phyloP scores from a whole-genome alignment of 2,888 invertebrate species.

The Slavum lentiscoides region DNA sequence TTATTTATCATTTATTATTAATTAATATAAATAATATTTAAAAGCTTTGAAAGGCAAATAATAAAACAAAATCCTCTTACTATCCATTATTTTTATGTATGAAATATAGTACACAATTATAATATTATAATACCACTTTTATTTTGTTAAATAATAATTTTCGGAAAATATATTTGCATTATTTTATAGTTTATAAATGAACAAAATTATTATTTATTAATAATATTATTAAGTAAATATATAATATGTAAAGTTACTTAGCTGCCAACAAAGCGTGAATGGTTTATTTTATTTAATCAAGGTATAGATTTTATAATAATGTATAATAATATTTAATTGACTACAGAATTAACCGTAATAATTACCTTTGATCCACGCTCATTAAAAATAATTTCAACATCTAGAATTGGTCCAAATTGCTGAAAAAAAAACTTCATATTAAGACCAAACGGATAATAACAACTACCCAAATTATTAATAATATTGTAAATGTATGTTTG shows the following conservation, averaged over 20 bases:
- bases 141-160: neutral
- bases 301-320: constrained; percentile 30
- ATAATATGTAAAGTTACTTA: constrained; percentile 46
- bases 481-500: neutral
- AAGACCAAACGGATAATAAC: neutral
- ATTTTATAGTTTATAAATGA: neutral
- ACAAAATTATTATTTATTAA: neutral
- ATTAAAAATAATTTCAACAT: constrained; percentile 99
- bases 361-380: constrained; percentile 99
- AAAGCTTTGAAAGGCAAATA: neutral
- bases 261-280: constrained; percentile 50
- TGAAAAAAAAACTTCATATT: constrained; percentile 65
- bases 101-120: neutral
- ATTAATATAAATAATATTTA: neutral
- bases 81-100: neutral
- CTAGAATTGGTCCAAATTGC: constrained; percentile 98
- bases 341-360: constrained; percentile 51
- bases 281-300: constrained; percentile 36
- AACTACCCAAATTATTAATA: neutral
- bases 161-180: too few species aligned
- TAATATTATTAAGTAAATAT: constrained; percentile 30
- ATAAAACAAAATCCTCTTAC: neutral
- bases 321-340: constrained; percentile 24
- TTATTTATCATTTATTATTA: too few species aligned
- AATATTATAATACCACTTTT: neutral